These are phyloP conservation scores for Andrena bicolor DNA, from an alignment of 2,888 invertebrate species.

Conservation along the genomic window DNA sequence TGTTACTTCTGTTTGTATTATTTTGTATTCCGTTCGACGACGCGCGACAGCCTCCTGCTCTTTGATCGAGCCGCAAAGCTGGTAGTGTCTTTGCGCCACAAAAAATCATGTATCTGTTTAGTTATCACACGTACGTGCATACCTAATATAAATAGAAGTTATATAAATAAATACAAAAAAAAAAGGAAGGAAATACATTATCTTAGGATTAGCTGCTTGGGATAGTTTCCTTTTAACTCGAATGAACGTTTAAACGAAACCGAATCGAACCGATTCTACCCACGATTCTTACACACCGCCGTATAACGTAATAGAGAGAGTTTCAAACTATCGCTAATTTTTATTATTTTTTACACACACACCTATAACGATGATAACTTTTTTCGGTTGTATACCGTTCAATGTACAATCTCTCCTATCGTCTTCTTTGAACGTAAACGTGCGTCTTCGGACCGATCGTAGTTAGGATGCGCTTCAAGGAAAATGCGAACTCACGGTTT, in stretches of 20 bases:
- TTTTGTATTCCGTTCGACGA: constrained; percentile 11
- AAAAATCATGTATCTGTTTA: constrained; percentile 83
- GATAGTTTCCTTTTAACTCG: constrained; percentile 81
- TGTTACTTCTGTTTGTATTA: constrained; percentile 21
- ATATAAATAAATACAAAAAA: constrained; percentile 76
- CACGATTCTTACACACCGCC: constrained; percentile 61
- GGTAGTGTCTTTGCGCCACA: constrained; percentile 74
- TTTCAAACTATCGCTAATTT: constrained; percentile 79
- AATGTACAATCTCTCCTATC: constrained; percentile 78
- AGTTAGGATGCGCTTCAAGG: constrained; percentile 76
- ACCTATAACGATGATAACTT: constrained; percentile 76
- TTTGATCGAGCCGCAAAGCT: constrained; percentile 77
- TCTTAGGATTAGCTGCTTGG: constrained; percentile 84
- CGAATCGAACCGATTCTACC: constrained; percentile 63
- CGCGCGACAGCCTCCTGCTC: constrained; percentile 79
- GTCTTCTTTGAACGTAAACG: constrained; percentile 74
- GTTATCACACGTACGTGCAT: constrained; percentile 83
- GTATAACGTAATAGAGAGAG: constrained; percentile 73
- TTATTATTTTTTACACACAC: constrained; percentile 83
- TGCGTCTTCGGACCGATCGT: constrained; percentile 72
- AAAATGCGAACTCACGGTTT: constrained; percentile 54
- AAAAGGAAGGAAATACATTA: constrained; percentile 81
- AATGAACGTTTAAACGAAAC: constrained; percentile 61
- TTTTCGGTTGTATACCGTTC: constrained; percentile 77
- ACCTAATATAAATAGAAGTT: constrained; percentile 84